Conservation (phyloP, 1,140 invertebrate genomes). For the Augochlora pura region DNA sequence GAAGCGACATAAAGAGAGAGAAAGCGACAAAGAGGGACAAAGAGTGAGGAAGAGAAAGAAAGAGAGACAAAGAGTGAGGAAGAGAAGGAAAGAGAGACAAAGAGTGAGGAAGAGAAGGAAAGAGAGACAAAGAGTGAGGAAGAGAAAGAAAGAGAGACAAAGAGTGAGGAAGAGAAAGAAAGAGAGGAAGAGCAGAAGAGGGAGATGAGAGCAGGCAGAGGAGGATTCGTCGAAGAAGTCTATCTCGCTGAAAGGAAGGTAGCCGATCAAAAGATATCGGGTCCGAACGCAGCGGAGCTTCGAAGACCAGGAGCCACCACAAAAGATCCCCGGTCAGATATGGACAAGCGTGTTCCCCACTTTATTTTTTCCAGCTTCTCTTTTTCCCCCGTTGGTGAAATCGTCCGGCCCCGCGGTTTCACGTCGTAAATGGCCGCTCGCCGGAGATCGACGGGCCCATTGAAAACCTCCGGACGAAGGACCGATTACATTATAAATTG, state of each 20-base stretch:
- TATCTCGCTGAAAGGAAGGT: conserved; percentile 58
- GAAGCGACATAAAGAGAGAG: conserved; percentile 40
- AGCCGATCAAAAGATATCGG: conserved; percentile 48
- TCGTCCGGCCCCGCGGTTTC: conserved; percentile 24
- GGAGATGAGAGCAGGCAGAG: conserved; percentile 36
- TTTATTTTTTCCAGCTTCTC: neutral
- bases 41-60: too few relatives aligned
- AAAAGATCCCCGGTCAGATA: conserved; percentile 57
- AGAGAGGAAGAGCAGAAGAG: conserved; percentile 37
- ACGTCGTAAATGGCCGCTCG: conserved; percentile 34
- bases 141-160: too few relatives aligned
- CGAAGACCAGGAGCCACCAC: conserved; percentile 49
- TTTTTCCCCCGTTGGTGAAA: conserved; percentile 7
- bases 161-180: too few relatives aligned
- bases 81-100: conserved; percentile 29
- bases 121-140: too few relatives aligned
- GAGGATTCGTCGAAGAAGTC: conserved; percentile 51
- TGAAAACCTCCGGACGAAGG: conserved; percentile 23
- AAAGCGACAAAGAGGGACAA: conserved; percentile 6
- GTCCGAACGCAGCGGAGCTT: conserved; percentile 18
- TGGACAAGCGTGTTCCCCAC: neutral
- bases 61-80: too few relatives aligned
- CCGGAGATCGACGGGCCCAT: conserved; percentile 41
- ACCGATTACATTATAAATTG: conserved; percentile 39
- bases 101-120: conserved; percentile 44